Evolutionary conservation across 2,797 vertebrate genomes (phyloP), one percentile per base, ranked within the genome.

Genomic region (Jordanella pulchra): DNA sequence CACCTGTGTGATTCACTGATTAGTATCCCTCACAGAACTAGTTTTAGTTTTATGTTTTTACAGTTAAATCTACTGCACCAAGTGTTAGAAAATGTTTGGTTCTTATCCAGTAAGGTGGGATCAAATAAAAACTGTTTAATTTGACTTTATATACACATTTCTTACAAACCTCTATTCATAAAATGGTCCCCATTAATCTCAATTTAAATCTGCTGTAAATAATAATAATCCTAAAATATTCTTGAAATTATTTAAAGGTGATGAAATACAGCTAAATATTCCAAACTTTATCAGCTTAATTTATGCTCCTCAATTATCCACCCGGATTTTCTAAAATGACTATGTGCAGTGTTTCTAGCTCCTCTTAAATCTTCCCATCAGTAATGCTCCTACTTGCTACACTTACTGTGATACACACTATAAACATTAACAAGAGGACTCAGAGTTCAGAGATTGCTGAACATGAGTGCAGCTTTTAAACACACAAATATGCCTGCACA

Each of bases 231-330:
- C 42, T 82, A 88, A 54, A 50, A 35, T 79, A 76, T 79, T n/a
- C n/a, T n/a, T n/a, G n/a, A n/a, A n/a, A n/a, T n/a, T 89, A 89
- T 89, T 89, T 87, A 89, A 76, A 87, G 75, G 65, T 82, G 66
- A 78, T 75, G 79, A 77, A 86, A 74, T 77, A 58, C 47, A 30
- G 75, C 70, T 71, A 51, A 67, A 80, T 60, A 76, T 82, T 66
- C 79, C 82, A 82, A 75, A 73, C 53, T 32, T 54, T 44, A 63
- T 87, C 87, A 56, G 80, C 87, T 45, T 87, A 73, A 88, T 90
- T 85, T 80, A 32, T 61, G 30, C 30, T 28, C 69, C 69, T 4
- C 83, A 67, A 47, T 54, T 35, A 32, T 28, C 67, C 69, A 9
- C 80, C 69, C 76, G 56, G 70, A n/a, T n/a, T n/a, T 80, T 73